Evolutionary conservation across 2,797 vertebrate genomes (phyloP).

Genomic region (Molossus alvarezi): DNA sequence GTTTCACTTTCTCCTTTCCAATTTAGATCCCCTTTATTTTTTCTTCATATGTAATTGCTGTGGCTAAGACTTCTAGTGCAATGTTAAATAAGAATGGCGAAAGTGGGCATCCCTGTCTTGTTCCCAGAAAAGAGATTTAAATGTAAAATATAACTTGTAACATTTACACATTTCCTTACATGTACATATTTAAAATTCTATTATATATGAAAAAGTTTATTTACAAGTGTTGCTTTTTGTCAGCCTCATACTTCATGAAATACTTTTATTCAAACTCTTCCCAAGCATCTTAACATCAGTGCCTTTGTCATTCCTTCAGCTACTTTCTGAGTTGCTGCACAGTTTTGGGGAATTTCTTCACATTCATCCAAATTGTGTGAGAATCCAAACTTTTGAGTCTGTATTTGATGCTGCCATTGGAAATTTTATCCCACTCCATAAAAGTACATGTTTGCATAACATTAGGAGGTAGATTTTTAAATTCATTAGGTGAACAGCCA

Average conservation of each 20-base stretch:
- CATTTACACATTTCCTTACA: not conserved
- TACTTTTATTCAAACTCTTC: conserved; percentile 1
- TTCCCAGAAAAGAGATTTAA: not conserved
- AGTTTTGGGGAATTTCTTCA: not conserved
- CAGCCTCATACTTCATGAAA: not conserved
- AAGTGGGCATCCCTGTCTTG: too few species aligned
- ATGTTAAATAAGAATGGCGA: too few species aligned
- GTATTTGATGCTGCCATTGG: not conserved
- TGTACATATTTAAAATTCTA: not conserved
- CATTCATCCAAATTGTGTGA: not conserved
- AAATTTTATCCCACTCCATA: not conserved
- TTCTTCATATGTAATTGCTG: too few species aligned
- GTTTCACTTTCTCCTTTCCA: too few species aligned
- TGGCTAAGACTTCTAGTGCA: too few species aligned
- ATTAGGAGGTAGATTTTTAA: conserved; percentile 8
- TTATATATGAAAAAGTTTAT: not conserved
- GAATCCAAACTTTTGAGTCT: not conserved
- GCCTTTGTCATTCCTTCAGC: not conserved
- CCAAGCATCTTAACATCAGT: not conserved
- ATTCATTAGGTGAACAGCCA: not conserved
- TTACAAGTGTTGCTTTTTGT: not conserved
- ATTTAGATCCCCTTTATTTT: too few species aligned
- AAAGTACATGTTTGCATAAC: not conserved
- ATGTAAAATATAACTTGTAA: not conserved
- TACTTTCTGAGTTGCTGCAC: not conserved